phyloP scores from a whole-genome alignment of 2,113 vertebrate species.

The Pelobates fuscus region DNA sequence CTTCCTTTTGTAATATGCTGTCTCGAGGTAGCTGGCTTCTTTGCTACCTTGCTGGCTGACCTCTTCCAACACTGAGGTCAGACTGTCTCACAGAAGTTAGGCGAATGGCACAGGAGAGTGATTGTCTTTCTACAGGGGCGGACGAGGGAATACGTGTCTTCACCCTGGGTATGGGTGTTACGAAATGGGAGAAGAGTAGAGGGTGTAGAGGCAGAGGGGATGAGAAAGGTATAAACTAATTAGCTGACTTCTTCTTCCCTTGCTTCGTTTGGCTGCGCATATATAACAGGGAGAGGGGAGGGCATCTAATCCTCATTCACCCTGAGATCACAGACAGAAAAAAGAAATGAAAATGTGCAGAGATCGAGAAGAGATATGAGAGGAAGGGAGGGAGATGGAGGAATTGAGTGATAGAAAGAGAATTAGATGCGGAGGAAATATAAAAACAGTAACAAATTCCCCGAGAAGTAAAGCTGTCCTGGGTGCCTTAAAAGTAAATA shows the following conservation, averaged over 20 bases:
- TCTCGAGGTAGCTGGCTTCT: not conserved
- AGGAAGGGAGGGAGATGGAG: not conserved
- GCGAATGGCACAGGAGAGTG: slow-evolving; percentile 23
- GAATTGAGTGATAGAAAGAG: too few species aligned
- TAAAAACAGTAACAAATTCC: too few species aligned
- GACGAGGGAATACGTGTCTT: slow-evolving; percentile 1
- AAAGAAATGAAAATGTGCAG: slow-evolving; percentile 11
- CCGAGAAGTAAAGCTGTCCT: too few species aligned
- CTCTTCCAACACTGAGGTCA: slow-evolving; percentile 39
- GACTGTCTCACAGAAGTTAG: slow-evolving; percentile 1
- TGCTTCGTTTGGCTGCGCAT: slow-evolving; percentile 48
- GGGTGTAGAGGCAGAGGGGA: slow-evolving; percentile 13
- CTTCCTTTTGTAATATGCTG: slow-evolving; percentile 30
- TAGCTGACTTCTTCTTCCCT: slow-evolving; percentile 37
- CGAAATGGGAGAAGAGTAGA: slow-evolving; percentile 17
- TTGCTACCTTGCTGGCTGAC: slow-evolving; percentile 22
- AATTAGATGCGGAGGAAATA: too few species aligned
- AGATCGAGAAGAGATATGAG: not conserved
- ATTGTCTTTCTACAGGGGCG: slow-evolving; percentile 2
- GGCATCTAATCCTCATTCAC: slow-evolving; percentile 36
- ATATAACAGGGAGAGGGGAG: slow-evolving; percentile 43
- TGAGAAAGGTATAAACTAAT: slow-evolving; percentile 51
- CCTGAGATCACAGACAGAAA: slow-evolving; percentile 34
- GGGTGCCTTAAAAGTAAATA: too few species aligned
- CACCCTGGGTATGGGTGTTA: slow-evolving; percentile 5